These are phyloP conservation scores for Sitta europaea DNA, from an alignment of 2,113 vertebrate genomes.

Conservation along the genomic window DNA sequence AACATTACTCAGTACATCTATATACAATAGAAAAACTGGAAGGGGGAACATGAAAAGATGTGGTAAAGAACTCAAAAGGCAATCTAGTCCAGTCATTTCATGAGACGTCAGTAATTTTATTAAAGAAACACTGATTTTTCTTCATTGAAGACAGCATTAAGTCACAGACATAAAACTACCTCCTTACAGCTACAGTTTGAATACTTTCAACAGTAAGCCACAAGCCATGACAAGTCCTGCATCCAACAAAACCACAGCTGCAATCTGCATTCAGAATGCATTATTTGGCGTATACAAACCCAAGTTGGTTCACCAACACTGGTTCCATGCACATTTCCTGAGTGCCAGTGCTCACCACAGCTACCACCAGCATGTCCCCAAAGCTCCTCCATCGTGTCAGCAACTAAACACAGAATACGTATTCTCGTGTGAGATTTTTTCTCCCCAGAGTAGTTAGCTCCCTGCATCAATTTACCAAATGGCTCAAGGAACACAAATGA, in stretches of 20 bases:
- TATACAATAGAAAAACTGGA: not conserved
- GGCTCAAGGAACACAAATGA: not conserved
- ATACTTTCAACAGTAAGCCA: not conserved
- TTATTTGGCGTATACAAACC: not conserved
- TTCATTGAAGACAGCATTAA: not conserved
- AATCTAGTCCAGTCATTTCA: not conserved
- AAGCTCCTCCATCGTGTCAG: fast-evolving
- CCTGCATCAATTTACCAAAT: not conserved
- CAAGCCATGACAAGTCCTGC: not conserved
- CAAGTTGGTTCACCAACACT: not conserved
- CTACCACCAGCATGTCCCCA: not conserved
- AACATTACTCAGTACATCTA: not conserved
- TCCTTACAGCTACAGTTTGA: not conserved
- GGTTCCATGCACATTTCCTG: fast-evolving
- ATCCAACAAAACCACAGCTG: not conserved
- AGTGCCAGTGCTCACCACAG: not conserved
- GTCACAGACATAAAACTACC: not conserved
- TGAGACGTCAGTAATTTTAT: not conserved
- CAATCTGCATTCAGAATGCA: not conserved
- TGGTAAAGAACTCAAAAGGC: not conserved
- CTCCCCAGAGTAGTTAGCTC: not conserved
- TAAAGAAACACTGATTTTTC: not conserved
- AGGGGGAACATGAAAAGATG: not conserved
- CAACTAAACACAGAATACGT: not conserved
- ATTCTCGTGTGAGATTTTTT: not conserved